Evolutionary conservation across 2,113 vertebrate species (phyloP).

Genomic region (Corydoras sp.): DNA sequence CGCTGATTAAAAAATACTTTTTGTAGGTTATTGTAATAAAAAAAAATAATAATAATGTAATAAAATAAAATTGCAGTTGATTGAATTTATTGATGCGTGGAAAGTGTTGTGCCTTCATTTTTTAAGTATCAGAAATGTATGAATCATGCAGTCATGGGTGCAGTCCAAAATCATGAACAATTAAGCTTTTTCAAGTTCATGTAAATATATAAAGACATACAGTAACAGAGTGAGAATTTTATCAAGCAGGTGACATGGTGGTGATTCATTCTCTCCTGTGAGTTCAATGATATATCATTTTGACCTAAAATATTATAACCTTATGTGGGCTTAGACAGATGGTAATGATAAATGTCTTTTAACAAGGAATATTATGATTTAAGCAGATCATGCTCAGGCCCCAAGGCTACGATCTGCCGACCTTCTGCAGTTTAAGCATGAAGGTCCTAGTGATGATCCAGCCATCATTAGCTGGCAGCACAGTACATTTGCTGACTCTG

Average conservation of each 20-base stretch:
- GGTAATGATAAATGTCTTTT: not conserved
- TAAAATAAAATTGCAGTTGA: slow-evolving; percentile 1
- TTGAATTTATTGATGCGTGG: not conserved
- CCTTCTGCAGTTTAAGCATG: slow-evolving; percentile 2
- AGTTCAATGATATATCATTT: not conserved
- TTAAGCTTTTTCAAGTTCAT: not conserved
- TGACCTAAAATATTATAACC: not conserved
- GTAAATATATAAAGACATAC: not conserved
- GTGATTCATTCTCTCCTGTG: not conserved
- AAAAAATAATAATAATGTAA: not conserved
- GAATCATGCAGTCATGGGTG: not conserved
- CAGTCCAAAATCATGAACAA: not conserved
- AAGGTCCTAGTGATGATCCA: slow-evolving; percentile 21
- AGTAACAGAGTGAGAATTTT: not conserved
- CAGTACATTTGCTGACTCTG: slow-evolving; percentile 30
- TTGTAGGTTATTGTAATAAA: not conserved
- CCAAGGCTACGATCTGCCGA: not conserved
- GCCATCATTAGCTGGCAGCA: slow-evolving; percentile 29
- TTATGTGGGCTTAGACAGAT: not conserved
- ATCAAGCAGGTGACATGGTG: not conserved
- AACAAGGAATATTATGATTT: not conserved
- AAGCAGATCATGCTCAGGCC: not conserved
- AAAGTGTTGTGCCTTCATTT: not conserved
- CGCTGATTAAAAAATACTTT: too few species aligned
- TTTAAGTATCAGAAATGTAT: slow-evolving; percentile 8